Evolutionary conservation across 2,113 vertebrate species (phyloP).

Genomic region (Maccullochella peelii): DNA sequence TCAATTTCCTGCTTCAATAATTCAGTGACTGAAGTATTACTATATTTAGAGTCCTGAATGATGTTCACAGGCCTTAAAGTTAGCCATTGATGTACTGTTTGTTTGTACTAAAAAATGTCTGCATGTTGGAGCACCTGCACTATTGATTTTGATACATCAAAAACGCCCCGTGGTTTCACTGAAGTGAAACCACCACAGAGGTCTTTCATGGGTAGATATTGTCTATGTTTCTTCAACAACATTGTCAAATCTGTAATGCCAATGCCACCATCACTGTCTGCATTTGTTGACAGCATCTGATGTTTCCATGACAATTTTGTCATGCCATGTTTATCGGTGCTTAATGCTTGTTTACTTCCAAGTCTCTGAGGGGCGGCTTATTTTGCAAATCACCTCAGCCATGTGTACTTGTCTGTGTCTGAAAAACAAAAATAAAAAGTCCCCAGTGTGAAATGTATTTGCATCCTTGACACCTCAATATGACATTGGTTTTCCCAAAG

Average conservation of each 20-base stretch:
- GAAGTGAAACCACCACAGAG: slow-evolving; percentile 22
- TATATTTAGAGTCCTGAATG: slow-evolving; percentile 40
- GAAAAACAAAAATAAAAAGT: slow-evolving; percentile 84
- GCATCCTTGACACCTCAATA: slow-evolving; percentile 77
- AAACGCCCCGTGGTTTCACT: slow-evolving; percentile 17
- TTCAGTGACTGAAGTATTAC: slow-evolving; percentile 3
- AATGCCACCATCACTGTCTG: slow-evolving; percentile 34
- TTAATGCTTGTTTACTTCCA: slow-evolving; percentile 76
- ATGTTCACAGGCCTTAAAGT: slow-evolving; percentile 31
- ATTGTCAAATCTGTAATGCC: slow-evolving; percentile 45
- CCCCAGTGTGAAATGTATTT: slow-evolving; percentile 78
- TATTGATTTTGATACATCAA: slow-evolving; percentile 59
- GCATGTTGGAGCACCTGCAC: slow-evolving; percentile 40
- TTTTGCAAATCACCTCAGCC: slow-evolving; percentile 76
- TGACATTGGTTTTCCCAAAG: slow-evolving; percentile 61
- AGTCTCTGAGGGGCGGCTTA: slow-evolving; percentile 59
- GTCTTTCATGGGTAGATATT: slow-evolving; percentile 38
- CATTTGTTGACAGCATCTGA: slow-evolving; percentile 60
- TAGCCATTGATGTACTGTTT: slow-evolving; percentile 19
- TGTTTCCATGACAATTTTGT: slow-evolving; percentile 73
- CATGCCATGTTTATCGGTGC: slow-evolving; percentile 73
- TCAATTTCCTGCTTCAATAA: slow-evolving; percentile 4
- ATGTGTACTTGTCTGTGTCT: slow-evolving; percentile 74
- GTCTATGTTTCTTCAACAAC: slow-evolving; percentile 28
- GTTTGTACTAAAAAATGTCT: slow-evolving; percentile 25